phyloP scores from a whole-genome alignment of 2,113 vertebrate species.

The Oreochromis spilurus region DNA sequence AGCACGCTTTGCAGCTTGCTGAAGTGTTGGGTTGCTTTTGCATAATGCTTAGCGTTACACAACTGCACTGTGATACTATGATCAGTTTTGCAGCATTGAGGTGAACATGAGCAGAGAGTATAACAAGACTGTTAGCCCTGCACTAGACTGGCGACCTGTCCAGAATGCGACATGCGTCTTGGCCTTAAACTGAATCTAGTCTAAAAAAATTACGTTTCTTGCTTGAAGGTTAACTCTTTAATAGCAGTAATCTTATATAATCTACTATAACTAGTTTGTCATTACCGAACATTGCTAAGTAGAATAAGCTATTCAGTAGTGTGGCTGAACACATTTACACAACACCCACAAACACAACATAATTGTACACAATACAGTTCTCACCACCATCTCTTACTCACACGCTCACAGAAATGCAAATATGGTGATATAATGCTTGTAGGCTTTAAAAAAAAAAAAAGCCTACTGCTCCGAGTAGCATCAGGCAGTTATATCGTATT shows the following conservation, averaged over 20 bases:
- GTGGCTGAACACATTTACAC: not conserved
- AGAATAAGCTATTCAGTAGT: not conserved
- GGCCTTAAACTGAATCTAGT: not conserved
- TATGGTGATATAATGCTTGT: not conserved
- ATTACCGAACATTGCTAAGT: not conserved
- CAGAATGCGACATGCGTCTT: not conserved
- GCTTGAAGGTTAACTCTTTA: not conserved
- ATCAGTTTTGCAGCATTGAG: not conserved
- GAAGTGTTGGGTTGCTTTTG: not conserved
- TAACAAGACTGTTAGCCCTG: not conserved
- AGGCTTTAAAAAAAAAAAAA: conserved; percentile 47
- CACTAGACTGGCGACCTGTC: not conserved
- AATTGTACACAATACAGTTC: not conserved
- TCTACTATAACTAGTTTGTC: not conserved
- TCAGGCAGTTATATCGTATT: conserved; percentile 65
- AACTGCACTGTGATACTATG: not conserved
- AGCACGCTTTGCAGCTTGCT: fast-evolving
- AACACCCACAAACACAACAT: not conserved
- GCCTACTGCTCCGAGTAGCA: conserved; percentile 13
- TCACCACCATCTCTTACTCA: not conserved
- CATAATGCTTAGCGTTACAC: fast-evolving
- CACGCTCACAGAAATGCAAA: not conserved
- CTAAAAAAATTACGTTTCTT: fast-evolving
- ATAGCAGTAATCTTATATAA: not conserved
- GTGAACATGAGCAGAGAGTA: not conserved